phyloP scores from a whole-genome alignment of 2,888 invertebrate species.

The Nesidiocoris tenuis region DNA sequence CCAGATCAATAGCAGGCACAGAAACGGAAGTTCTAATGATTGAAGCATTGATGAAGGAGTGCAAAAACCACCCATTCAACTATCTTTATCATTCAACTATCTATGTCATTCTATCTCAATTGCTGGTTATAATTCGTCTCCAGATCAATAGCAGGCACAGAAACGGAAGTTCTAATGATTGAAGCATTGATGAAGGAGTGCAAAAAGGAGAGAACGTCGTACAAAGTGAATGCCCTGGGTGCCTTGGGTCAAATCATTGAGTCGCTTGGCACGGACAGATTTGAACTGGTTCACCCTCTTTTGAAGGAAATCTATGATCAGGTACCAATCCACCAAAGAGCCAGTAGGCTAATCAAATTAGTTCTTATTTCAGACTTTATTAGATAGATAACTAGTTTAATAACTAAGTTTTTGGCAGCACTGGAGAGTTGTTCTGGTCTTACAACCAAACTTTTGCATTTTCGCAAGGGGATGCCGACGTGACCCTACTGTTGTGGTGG shows the following conservation, averaged over 20 bases:
- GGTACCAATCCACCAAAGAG: too few relatives aligned
- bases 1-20: slow-evolving; percentile 42
- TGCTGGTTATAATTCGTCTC: too few relatives aligned
- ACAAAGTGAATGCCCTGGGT: slow-evolving; percentile 32
- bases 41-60: slow-evolving; percentile 74
- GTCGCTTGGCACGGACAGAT: slow-evolving; percentile 63
- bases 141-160: slow-evolving; percentile 48
- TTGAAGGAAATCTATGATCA: slow-evolving; percentile 69
- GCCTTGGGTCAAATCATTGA: slow-evolving; percentile 36
- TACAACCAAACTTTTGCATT: too few relatives aligned
- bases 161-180: slow-evolving; percentile 59
- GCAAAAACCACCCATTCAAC: too few relatives aligned
- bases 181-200: slow-evolving; percentile 75
- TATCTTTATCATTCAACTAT: too few relatives aligned
- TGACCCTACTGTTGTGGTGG: too few relatives aligned
- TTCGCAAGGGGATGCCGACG: too few relatives aligned
- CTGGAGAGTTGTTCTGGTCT: too few relatives aligned
- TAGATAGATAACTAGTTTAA: too few relatives aligned
- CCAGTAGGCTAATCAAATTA: slow-evolving; percentile 48
- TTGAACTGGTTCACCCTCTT: slow-evolving; percentile 77
- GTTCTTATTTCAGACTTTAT: too few relatives aligned
- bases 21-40: slow-evolving; percentile 59
- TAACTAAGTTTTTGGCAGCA: too few relatives aligned
- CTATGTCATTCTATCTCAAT: too few relatives aligned
- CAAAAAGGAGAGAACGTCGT: slow-evolving; percentile 67